Evolutionary conservation across 2,113 vertebrate genomes (phyloP), one percentile per base, ranked within the genome.

Genomic region (Anhinga rufa): DNA sequence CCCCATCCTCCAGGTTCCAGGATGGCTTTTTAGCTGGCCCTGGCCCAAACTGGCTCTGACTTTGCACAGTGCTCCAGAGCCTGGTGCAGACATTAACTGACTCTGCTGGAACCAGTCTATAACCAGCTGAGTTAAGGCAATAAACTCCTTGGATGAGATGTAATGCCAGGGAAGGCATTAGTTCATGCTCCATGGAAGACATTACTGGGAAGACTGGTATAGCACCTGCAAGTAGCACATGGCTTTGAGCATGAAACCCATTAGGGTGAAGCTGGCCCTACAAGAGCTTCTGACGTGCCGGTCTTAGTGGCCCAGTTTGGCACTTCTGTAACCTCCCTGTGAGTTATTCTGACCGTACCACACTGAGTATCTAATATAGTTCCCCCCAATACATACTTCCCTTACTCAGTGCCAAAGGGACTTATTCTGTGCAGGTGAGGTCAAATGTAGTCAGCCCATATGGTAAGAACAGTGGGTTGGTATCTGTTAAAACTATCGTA

Each of bases 51-150:
- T 36, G 79, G 26, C 26, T 52, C 86, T 64, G 51, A 72, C 31
- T 90, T 71, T 16, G 52, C 0, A 0, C 0, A 0, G n/a, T 24
- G 22, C 44, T 88, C 69, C 71, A 83, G 40, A 80, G 42, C 19
- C 49, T 34, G 29, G 44, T 38, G 29, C 44, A 88, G 55, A 64
- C 10, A 10, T 24, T 25, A 68, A 62, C 60, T n/a, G 24, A 58
- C 44, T 54, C 42, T 54, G 68, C 38, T 21, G 24, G 68, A 84
- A 70, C 38, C 17, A 58, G 14, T 17, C 72, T 42, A 58, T 34
- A 48, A 55, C 12, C 34, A 79, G 54, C 42, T 51, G 48, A 79
- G 55, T 49, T 14, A 46, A 76, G 70, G 17, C 51, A 80, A 54
- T 52, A 64, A 82, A 78, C 31, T 26, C 44, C 83, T 54, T 32